Conservation (phyloP, 2,113 vertebrate species). For the Carassius auratus region DNA sequence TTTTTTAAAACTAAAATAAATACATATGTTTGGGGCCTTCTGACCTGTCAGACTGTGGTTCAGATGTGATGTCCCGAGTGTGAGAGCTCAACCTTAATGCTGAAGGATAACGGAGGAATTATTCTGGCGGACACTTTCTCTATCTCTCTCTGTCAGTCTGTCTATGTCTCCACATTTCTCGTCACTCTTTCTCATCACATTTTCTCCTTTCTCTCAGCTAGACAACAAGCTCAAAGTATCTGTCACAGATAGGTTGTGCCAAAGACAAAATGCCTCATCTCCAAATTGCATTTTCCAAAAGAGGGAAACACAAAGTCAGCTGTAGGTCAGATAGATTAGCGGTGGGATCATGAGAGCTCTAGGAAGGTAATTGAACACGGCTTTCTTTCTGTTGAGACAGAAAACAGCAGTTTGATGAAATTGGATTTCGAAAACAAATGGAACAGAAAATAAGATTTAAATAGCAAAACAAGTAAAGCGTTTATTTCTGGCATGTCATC, state of each 20-base stretch:
- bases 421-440: constrained; percentile 32
- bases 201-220: constrained; percentile 30
- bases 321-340: constrained; percentile 44
- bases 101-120: constrained; percentile 50
- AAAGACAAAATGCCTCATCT: constrained; percentile 45
- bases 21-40: neutral
- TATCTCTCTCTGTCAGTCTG: constrained; percentile 13
- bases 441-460: constrained; percentile 40
- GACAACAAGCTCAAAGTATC: constrained; percentile 31
- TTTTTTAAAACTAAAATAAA: constrained; percentile 34
- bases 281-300: constrained; percentile 49
- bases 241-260: constrained; percentile 36
- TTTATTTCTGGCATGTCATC: neutral
- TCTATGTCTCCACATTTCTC: constrained; percentile 11
- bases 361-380: constrained; percentile 36
- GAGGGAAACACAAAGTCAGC: constrained; percentile 42
- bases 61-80: constrained; percentile 37
- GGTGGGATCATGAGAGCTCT: constrained; percentile 11
- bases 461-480: constrained; percentile 13
- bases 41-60: constrained; percentile 45
- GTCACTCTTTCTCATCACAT: constrained; percentile 27
- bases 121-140: constrained; percentile 46
- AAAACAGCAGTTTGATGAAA: constrained; percentile 41
- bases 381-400: constrained; percentile 15
- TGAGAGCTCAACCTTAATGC: constrained; percentile 47